Evolutionary conservation across 2,888 invertebrate genomes (phyloP).

Genomic region (Chrysina gloriosa): DNA sequence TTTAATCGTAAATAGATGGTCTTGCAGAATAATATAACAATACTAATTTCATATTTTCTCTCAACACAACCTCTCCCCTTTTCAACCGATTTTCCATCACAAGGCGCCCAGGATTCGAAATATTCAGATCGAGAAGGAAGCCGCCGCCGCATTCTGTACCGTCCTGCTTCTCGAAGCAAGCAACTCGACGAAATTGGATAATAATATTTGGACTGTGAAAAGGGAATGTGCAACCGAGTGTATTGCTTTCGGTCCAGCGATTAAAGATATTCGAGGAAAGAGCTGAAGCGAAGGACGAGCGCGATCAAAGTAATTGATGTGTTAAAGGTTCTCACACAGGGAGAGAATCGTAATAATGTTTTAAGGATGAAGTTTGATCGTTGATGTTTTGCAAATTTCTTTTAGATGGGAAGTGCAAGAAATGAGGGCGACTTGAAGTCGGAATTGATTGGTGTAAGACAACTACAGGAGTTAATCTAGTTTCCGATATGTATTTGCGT

Average conservation of each 20-base stretch:
- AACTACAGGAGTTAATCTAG: too few species aligned
- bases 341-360: conserved; percentile 32
- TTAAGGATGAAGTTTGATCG: conserved; percentile 29
- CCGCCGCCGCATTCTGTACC: neutral
- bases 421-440: too few species aligned
- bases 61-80: neutral
- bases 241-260: conserved; percentile 20
- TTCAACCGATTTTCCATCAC: neutral
- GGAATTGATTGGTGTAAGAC: too few species aligned
- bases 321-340: conserved; percentile 12
- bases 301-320: conserved; percentile 33
- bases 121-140: neutral
- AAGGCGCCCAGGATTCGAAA: neutral
- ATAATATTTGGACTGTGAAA: conserved; percentile 36
- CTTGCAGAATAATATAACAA: too few species aligned
- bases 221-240: conserved; percentile 25
- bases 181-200: conserved; percentile 23
- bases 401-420: neutral
- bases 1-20: too few species aligned
- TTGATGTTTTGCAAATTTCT: conserved; percentile 19
- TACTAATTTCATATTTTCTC: too few species aligned
- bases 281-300: neutral
- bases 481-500: too few species aligned
- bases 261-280: conserved; percentile 27
- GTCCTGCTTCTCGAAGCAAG: conserved; percentile 3